Evolutionary conservation across 2,113 vertebrate species (phyloP).

Genomic region (Forbesichthys papilliferus): DNA sequence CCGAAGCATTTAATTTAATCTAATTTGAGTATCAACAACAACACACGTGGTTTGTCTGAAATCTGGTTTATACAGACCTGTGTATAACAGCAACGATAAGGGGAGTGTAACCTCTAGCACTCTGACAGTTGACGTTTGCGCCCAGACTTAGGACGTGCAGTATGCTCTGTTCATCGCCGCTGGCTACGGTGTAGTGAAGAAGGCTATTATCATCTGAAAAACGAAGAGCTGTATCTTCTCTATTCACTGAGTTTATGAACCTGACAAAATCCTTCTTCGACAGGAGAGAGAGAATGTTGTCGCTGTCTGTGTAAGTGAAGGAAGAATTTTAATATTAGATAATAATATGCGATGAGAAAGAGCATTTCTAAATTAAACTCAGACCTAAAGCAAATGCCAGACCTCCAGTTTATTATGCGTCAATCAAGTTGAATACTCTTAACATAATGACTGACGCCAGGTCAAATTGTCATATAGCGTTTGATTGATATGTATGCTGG

Average conservation of each 20-base stretch:
- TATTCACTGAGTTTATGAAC: slow-evolving; percentile 62
- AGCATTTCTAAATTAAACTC: neutral
- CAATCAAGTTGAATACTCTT: neutral
- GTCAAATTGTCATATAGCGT: too few relatives aligned
- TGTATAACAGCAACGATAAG: slow-evolving; percentile 78
- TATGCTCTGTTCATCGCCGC: slow-evolving; percentile 74
- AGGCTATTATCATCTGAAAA: slow-evolving; percentile 69
- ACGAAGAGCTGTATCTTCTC: slow-evolving; percentile 53
- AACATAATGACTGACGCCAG: neutral
- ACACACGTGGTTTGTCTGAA: neutral
- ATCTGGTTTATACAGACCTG: slow-evolving; percentile 50
- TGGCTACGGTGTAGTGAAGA: slow-evolving; percentile 79
- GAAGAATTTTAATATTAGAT: neutral
- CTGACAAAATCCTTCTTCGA: slow-evolving; percentile 66
- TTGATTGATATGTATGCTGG: too few relatives aligned
- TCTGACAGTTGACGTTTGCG: slow-evolving; percentile 72
- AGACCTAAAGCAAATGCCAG: neutral
- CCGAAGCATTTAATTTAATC: neutral
- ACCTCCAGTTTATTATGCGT: neutral
- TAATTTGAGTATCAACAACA: neutral
- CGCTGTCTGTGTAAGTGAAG: slow-evolving; percentile 48
- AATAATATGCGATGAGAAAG: neutral
- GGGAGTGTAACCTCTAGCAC: slow-evolving; percentile 74
- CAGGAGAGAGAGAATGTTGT: slow-evolving; percentile 57
- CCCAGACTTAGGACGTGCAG: slow-evolving; percentile 74